A percentile compares a stretch with the other conserved stretches of the same genome.
phyloP scores from a whole-genome alignment of 2,113 vertebrate genomes.

The Cyanoramphus novaezelandiae region DNA sequence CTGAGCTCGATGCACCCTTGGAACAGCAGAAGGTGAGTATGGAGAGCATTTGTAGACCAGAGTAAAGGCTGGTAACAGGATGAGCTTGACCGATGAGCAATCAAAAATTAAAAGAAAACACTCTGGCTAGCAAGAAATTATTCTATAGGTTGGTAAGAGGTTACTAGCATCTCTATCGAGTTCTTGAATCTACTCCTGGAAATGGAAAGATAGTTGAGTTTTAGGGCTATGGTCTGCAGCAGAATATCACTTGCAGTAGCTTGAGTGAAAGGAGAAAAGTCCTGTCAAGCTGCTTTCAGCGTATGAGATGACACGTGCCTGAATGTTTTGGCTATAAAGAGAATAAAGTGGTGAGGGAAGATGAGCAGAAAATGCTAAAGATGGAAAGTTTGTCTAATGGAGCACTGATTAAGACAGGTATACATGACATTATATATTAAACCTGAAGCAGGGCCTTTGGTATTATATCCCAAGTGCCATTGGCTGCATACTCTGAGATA shows the following conservation, averaged over 20 bases:
- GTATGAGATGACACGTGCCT: background rate
- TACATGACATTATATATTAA: background rate
- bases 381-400: background rate
- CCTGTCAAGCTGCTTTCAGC: background rate
- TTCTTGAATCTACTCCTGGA: background rate
- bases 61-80: background rate
- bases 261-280: background rate
- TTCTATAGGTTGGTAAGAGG: background rate
- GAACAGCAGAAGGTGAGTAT: background rate
- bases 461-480: background rate
- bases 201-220: background rate
- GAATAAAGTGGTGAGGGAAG: background rate
- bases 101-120: background rate
- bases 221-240: background rate
- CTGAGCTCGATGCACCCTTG: background rate
- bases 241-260: background rate
- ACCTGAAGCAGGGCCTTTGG: background rate
- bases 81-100: background rate
- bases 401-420: background rate
- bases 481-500: background rate
- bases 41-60: background rate
- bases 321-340: background rate
- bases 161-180: rapidly evolving
- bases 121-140: background rate
- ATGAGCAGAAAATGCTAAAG: background rate